Conservation (phyloP, 2,888 invertebrate species). For the Lasioglossum marginatum region DNA sequence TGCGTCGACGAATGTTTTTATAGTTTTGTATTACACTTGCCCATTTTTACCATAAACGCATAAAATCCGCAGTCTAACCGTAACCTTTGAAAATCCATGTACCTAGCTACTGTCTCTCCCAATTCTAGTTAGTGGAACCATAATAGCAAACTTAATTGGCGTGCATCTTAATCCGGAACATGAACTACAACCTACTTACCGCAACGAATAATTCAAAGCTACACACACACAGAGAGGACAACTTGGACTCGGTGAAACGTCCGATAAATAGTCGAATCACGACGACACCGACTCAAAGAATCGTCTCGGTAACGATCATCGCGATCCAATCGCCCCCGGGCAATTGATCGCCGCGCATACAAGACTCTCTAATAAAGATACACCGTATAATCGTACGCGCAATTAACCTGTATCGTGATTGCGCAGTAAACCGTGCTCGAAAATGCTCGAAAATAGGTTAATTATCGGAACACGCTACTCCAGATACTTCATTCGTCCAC, state of each 20-base stretch:
- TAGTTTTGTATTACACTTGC: background rate
- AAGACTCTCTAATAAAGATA: conserved; percentile 46
- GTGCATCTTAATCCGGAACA: conserved; percentile 13
- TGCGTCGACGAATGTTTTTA: no score
- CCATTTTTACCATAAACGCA: background rate
- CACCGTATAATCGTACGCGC: conserved; percentile 23
- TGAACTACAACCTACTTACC: background rate
- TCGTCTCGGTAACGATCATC: conserved; percentile 38
- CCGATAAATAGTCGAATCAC: conserved; percentile 31
- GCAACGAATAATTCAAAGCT: background rate
- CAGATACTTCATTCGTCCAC: background rate
- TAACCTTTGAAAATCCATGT: background rate
- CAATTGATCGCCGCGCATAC: conserved; percentile 44
- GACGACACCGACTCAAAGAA: conserved; percentile 13
- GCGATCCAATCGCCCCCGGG: conserved; percentile 33
- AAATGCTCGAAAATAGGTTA: conserved; percentile 10
- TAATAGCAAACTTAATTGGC: conserved; percentile 16
- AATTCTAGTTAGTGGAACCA: background rate
- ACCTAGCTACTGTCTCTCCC: no score
- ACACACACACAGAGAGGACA: background rate
- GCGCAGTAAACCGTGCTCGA: conserved; percentile 17
- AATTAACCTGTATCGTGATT: conserved; percentile 52
- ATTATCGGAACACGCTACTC: background rate
- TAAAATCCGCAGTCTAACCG: background rate
- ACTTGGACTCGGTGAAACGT: background rate